A percentile compares a stretch with the other conserved stretches of the same genome.
Evolutionary conservation across 2,113 vertebrate species (phyloP).

Genomic region (Synchiropus splendidus): DNA sequence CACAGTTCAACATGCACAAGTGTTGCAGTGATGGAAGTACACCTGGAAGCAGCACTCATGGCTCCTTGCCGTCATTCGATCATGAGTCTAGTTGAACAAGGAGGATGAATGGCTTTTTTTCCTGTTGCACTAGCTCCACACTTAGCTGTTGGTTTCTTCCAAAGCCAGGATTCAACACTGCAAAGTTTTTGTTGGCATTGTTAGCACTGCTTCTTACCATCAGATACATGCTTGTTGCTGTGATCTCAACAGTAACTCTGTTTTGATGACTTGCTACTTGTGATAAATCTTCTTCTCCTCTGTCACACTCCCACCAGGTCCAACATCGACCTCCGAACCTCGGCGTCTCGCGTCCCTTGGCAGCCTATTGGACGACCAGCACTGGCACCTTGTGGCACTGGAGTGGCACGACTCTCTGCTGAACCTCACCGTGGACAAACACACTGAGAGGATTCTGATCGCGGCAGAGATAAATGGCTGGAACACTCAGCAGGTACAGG

Average conservation of each 20-base stretch:
- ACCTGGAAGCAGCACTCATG: no score
- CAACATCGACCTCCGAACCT: conserved; percentile 41
- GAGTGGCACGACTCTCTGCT: conserved; percentile 70
- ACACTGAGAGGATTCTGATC: conserved; percentile 67
- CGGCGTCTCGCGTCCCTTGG: conserved; percentile 68
- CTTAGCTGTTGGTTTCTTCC: no score
- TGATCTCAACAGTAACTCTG: not conserved
- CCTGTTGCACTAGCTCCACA: no score
- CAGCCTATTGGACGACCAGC: conserved; percentile 90
- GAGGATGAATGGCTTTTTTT: no score
- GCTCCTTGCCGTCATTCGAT: no score
- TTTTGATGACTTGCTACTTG: no score
- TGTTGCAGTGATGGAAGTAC: no score
- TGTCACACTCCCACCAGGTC: not conserved
- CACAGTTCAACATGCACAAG: no score
- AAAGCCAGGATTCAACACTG: no score
- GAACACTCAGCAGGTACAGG: conserved; percentile 74
- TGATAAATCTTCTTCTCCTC: not conserved
- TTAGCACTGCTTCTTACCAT: no score
- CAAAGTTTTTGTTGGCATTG: no score
- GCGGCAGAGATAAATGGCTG: conserved; percentile 72
- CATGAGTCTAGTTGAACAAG: no score
- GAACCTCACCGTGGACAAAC: conserved; percentile 90
- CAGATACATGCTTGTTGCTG: conserved; percentile 20
- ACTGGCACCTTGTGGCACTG: conserved; percentile 83